These are phyloP conservation scores for Porites rus DNA, from an alignment of 92 coral and sea anemone genomes.

Conservation along the genomic window DNA sequence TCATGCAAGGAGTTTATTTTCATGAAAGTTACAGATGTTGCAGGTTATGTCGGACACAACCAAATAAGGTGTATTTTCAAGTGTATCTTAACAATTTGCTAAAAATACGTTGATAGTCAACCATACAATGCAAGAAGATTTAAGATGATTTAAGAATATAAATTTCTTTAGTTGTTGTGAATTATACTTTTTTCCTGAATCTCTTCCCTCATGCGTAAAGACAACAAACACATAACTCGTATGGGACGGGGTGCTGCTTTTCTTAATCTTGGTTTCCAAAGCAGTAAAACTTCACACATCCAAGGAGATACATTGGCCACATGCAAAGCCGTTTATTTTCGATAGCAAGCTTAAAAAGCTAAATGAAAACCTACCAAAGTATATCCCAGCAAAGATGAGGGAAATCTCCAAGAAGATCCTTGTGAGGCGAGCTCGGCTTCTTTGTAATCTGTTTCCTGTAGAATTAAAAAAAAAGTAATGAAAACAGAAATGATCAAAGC, in stretches of 20 bases:
- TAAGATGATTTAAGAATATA: conserved; percentile 12
- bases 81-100: background rate
- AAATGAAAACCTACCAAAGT: background rate
- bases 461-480: too few relatives aligned
- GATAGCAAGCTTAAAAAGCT: too few relatives aligned
- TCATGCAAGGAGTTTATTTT: conserved; percentile 5
- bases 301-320: background rate
- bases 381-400: background rate
- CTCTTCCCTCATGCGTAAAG: too few relatives aligned
- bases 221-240: too few relatives aligned
- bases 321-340: background rate
- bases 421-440: conserved; percentile 5
- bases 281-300: too few relatives aligned
- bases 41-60: conserved; percentile 1
- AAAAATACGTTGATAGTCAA: background rate
- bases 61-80: background rate
- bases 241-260: too few relatives aligned
- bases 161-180: conserved; percentile 6
- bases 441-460: too few relatives aligned
- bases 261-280: too few relatives aligned
- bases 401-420: conserved; percentile 6
- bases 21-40: conserved; percentile 4
- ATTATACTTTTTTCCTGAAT: too few relatives aligned
- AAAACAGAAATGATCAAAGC: conserved; percentile 14
- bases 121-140: background rate